Base-by-base conservation (phyloP, 2,113 vertebrate genomes). In the Python bivittatus region DNA sequence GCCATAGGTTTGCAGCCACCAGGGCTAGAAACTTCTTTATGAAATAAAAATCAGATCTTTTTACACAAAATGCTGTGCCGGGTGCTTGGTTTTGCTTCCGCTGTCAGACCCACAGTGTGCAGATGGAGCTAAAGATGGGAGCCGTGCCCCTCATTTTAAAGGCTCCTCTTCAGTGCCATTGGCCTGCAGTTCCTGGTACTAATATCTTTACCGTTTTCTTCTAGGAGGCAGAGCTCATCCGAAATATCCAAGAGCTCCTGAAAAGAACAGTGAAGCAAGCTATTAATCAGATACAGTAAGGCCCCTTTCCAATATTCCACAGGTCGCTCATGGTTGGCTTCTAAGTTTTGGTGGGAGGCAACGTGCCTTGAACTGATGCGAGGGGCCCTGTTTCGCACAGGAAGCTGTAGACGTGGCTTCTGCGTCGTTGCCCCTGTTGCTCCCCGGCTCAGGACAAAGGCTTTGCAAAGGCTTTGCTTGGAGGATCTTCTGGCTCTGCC, bases 211-310 rank as follows among this genome's bases (percentile, higher is more conserved):
- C 93, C 2, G 1, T 92, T 95, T 94, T 95, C 86, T 8, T 58
- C 48, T 89, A 99, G 99, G 99, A 99, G 94, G 97, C 98, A 0
- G 98, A 99, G 53, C 97, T 99, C 12, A 98, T 99, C 96, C 97
- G 97, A 94, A 98, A 97, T 83, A 54, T 99, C 52, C 99, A 99
- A 94, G 98, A 98, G 87, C 98, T 99, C 33, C 96, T 99, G 95
- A 98, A 98, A 88, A 98, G 98, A 94, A 99, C 99, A 9, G 94
- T 98, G 85, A 95, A 96, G 88, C 98, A 99, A 95, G 97, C 98
- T 0, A 60, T 97, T 91, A 97, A 95, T 93, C 99, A 99, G 97
- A 99, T 99, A 87, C 97, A 98, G 99, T 99, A 96, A 97, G 97
- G n/a, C 8, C 1, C 27, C 22, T 88, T 52, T 33, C 72, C 29